Evolutionary conservation across 1,140 invertebrate species (phyloP), one percentile per base, ranked within the genome.

Genomic region (Zeugodacus cucurbitae): DNA sequence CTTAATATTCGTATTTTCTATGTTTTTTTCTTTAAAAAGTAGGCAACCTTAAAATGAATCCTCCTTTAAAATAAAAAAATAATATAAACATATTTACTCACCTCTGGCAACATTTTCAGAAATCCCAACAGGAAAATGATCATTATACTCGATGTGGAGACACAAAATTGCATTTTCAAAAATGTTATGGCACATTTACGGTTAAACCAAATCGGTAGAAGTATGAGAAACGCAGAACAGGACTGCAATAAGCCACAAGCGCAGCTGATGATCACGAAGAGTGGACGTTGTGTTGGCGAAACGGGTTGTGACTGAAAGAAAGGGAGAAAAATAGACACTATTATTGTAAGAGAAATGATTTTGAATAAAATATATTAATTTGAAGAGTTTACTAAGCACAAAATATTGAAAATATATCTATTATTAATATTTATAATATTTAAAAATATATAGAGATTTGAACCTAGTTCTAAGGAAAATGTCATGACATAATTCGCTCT

Each of bases 91-190:
- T 22, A 22, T 41, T 74, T n/a, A 92, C 93, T 94, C 93, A 95
- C 95, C 93, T 94, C 93, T 17, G 95, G 93, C 85, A 95, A 89
- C 89, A 95, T 93, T 89, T 93, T 94, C 89, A 94, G 93, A 26
- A 95, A 93, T 67, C 95, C 95, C 89, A 95, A 95, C 88, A 95
- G 94, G 90, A 96, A 96, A 64, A 96, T 94, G 3, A 94, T 93
- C 95, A 96, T 96, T 29, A 95, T 94, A 34, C 94, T 94, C 7
- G 94, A 93, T 41, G 95, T 93, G 48, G 95, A 95, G 58, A 94
- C 91, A 89, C 95, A 96, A 90, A 95, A 96, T 89, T 96, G 96
- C 88, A 96, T 94, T 93, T 96, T 96, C 62, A 96, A 93, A 93
- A 96, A 96, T 89, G 95, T 95, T 37, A 96, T 91, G 91, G 95